phyloP scores from a whole-genome alignment of 2,797 vertebrate species.

The Nannoperca obscura region DNA sequence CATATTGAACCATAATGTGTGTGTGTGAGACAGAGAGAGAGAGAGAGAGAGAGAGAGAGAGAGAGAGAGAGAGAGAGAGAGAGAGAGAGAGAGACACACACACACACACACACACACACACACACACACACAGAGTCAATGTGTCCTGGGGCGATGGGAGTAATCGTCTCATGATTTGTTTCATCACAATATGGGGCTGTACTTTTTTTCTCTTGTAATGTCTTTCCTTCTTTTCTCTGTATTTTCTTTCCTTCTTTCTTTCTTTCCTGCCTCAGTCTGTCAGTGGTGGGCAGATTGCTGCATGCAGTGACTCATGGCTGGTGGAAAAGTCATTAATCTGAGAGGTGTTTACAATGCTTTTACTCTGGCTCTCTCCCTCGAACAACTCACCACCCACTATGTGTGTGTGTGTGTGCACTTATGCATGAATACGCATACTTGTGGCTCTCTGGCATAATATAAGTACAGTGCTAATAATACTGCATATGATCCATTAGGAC shows the following conservation, averaged over 20 bases:
- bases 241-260: neutral
- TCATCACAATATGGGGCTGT: constrained; percentile 28
- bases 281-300: constrained; percentile 14
- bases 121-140: neutral
- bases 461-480: neutral
- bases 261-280: neutral
- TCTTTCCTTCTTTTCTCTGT: neutral
- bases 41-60: neutral
- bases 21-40: neutral
- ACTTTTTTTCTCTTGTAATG: constrained; percentile 24
- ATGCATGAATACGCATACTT: neutral
- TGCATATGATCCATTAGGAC: neutral
- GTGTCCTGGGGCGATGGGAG: constrained; percentile 31
- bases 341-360: constrained; percentile 41
- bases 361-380: constrained; percentile 21
- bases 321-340: constrained; percentile 56
- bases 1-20: constrained; percentile 11
- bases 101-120: no score
- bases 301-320: constrained; percentile 57
- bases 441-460: neutral
- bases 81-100: no score
- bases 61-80: neutral
- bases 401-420: neutral
- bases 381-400: constrained; percentile 42
- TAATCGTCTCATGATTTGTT: constrained; percentile 40